These are phyloP conservation scores for Leucozona laternaria DNA, from an alignment of 2,888 invertebrate genomes.

Conservation along the genomic window DNA sequence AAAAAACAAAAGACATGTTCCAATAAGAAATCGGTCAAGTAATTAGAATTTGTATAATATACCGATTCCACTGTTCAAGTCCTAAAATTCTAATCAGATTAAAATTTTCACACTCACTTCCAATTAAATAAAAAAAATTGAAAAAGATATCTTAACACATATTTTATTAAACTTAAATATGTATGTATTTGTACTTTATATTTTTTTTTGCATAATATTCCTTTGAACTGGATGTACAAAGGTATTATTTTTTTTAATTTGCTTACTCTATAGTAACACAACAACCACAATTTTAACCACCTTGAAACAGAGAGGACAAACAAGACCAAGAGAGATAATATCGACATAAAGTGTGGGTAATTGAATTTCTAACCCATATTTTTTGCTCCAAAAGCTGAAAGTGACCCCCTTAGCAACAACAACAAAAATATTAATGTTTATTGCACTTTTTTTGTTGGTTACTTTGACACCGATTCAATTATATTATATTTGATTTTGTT, in stretches of 20 bases:
- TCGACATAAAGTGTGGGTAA: conserved; percentile 34
- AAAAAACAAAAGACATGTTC: background rate
- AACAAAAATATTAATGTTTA: conserved; percentile 31
- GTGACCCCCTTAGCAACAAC: conserved; percentile 63
- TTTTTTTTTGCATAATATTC: conserved; percentile 62
- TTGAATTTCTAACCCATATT: conserved; percentile 62
- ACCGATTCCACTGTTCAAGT: background rate
- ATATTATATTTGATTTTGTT: conserved; percentile 53
- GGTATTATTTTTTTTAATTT: conserved; percentile 23
- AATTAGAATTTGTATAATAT: conserved; percentile 9
- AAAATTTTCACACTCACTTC: background rate
- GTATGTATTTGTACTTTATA: background rate
- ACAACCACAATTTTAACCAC: conserved; percentile 56
- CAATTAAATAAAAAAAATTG: background rate
- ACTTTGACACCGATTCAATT: conserved; percentile 36
- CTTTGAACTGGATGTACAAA: conserved; percentile 19
- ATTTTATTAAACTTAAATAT: background rate
- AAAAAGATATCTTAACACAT: background rate
- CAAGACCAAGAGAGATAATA: conserved; percentile 59
- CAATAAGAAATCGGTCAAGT: conserved; percentile 9
- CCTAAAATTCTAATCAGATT: conserved; percentile 21
- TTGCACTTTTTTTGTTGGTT: conserved; percentile 33
- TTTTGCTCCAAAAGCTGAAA: conserved; percentile 46
- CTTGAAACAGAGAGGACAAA: conserved; percentile 59
- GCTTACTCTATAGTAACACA: conserved; percentile 57